These are phyloP conservation scores for Enteromius anoplus DNA, from an alignment of 2,797 vertebrate genomes.

Conservation along the genomic window DNA sequence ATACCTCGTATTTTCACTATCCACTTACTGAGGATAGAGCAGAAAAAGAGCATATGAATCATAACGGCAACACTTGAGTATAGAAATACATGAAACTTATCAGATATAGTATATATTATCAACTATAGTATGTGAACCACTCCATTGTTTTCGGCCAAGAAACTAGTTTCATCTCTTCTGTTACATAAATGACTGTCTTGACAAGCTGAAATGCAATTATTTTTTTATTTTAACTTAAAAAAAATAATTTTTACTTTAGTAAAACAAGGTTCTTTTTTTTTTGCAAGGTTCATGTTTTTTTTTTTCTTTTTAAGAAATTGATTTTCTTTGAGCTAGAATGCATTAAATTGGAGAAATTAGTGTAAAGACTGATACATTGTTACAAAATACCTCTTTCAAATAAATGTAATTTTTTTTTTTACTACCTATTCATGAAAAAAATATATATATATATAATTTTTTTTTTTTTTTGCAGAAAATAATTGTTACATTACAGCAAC, in stretches of 20 bases:
- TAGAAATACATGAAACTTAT: not conserved
- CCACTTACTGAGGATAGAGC: constrained; percentile 60
- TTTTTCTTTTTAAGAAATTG: not conserved
- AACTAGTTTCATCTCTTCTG: not conserved
- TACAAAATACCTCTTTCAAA: not conserved
- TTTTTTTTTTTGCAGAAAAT: not conserved
- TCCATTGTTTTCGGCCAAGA: not conserved
- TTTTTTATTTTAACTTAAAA: not conserved
- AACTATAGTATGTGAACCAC: not conserved
- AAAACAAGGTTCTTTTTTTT: no score
- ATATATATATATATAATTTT: no score
- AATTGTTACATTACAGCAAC: not conserved
- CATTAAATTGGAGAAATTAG: not conserved
- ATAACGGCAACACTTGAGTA: not conserved
- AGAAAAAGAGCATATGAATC: constrained; percentile 9
- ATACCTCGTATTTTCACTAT: constrained; percentile 27
- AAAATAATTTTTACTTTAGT: not conserved
- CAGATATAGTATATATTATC: not conserved
- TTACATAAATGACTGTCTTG: no score
- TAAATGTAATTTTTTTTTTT: not conserved
- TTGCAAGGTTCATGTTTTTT: no score
- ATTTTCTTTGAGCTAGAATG: not conserved
- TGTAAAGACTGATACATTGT: not conserved
- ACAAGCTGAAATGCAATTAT: no score
- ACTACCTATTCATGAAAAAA: not conserved